A percentile compares a stretch with the other conserved stretches of the same genome.
Evolutionary conservation across 2,113 vertebrate genomes (phyloP).

Genomic region (Calidris pugnax): DNA sequence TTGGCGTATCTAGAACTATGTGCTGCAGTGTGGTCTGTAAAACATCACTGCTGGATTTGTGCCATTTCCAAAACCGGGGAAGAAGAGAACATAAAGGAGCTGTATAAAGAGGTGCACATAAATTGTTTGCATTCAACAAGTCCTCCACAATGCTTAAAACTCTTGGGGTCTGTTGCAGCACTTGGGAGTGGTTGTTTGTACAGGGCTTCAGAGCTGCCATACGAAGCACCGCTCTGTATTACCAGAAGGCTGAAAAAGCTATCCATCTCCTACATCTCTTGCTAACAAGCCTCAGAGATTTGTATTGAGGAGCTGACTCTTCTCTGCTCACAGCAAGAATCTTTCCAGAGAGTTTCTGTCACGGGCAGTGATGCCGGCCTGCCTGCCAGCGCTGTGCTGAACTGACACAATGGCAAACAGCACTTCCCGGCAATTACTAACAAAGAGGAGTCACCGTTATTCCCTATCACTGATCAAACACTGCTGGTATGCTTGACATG

Average conservation of each 20-base stretch:
- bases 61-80: neutral
- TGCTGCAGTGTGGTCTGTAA: neutral
- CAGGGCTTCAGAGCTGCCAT: neutral
- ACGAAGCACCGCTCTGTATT: neutral
- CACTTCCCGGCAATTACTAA: neutral
- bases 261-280: neutral
- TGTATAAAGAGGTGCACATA: neutral
- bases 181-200: neutral
- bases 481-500: neutral
- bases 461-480: neutral
- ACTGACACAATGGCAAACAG: neutral
- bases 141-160: neutral
- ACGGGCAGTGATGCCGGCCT: neutral
- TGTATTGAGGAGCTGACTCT: neutral
- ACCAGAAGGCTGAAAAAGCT: neutral
- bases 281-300: conserved; percentile 11
- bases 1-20: accelerated
- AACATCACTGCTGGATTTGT: neutral
- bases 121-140: neutral
- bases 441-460: neutral
- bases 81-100: neutral
- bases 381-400: neutral
- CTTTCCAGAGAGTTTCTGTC: neutral
- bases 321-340: neutral
- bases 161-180: neutral